Evolutionary conservation across 2,888 invertebrate genomes (phyloP).

Genomic region (Leptogaster cylindrica): DNA sequence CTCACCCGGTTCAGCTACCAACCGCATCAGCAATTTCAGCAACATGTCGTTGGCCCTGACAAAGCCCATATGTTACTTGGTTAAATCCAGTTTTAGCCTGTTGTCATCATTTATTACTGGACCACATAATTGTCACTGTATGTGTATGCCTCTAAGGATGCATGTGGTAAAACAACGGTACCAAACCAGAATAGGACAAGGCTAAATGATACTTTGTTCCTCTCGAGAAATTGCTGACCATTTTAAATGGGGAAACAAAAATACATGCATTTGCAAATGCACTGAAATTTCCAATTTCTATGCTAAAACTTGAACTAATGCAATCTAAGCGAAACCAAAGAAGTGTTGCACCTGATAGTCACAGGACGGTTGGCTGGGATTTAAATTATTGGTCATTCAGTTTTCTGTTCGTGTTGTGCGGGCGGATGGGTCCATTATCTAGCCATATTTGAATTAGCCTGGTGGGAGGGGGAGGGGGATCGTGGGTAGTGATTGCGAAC

Average conservation of each 20-base stretch:
- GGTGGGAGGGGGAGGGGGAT: too few relatives aligned
- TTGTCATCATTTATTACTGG: constrained; percentile 45
- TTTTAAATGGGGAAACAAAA: constrained; percentile 44
- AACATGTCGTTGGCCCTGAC: constrained; percentile 44
- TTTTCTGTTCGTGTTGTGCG: too few relatives aligned
- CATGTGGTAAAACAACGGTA: background rate
- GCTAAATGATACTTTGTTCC: constrained; percentile 46
- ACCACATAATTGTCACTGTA: constrained; percentile 44
- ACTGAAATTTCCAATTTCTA: constrained; percentile 36
- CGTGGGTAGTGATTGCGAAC: too few relatives aligned
- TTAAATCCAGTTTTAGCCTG: constrained; percentile 43
- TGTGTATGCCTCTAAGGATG: constrained; percentile 18
- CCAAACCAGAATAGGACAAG: constrained; percentile 37
- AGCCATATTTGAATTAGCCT: too few relatives aligned
- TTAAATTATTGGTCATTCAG: constrained; percentile 21
- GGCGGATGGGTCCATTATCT: too few relatives aligned
- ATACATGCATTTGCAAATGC: constrained; percentile 38
- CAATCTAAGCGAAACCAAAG: constrained; percentile 36
- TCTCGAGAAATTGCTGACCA: constrained; percentile 44
- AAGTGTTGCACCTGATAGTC: constrained; percentile 31
- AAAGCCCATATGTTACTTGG: constrained; percentile 44
- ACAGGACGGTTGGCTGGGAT: background rate
- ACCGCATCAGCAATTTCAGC: constrained; percentile 43
- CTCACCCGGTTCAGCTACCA: constrained; percentile 6
- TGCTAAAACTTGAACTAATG: constrained; percentile 29